A percentile compares a stretch with the other conserved stretches of the same genome.
Conservation (phyloP, 2,113 vertebrate genomes). For the Arvicanthis niloticus region DNA sequence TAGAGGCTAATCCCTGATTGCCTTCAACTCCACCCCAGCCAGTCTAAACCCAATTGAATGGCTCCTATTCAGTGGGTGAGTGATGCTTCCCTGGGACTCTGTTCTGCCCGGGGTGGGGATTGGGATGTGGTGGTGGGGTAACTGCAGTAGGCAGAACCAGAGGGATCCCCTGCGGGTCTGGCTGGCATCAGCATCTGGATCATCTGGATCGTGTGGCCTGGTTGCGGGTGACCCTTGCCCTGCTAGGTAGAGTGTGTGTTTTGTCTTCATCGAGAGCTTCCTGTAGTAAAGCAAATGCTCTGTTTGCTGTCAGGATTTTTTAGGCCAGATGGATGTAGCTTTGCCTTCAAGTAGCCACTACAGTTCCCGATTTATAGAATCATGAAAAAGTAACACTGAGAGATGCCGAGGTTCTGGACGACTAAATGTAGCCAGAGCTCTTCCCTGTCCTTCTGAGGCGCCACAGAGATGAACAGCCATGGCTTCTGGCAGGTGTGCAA, state of each 20-base stretch:
- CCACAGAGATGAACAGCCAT: background rate
- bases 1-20: background rate
- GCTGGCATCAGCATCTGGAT: too few relatives aligned
- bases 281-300: background rate
- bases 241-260: background rate
- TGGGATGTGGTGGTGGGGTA: too few relatives aligned
- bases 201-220: background rate
- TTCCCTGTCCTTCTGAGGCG: slow-evolving; percentile 33
- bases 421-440: background rate
- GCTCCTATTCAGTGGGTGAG: background rate
- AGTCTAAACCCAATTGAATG: background rate
- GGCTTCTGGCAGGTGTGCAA: background rate
- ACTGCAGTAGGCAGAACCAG: background rate
- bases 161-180: background rate
- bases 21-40: background rate
- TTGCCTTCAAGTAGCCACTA: slow-evolving; percentile 5
- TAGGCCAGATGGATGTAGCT: background rate
- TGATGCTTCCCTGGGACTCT: background rate
- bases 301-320: background rate
- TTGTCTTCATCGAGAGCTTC: background rate
- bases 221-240: too few relatives aligned
- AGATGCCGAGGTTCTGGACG: background rate
- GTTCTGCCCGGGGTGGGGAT: background rate
- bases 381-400: slow-evolving; percentile 35
- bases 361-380: slow-evolving; percentile 37